Evolutionary conservation across 2,888 invertebrate species (phyloP).

Genomic region (Sceliomorpha sp.): DNA sequence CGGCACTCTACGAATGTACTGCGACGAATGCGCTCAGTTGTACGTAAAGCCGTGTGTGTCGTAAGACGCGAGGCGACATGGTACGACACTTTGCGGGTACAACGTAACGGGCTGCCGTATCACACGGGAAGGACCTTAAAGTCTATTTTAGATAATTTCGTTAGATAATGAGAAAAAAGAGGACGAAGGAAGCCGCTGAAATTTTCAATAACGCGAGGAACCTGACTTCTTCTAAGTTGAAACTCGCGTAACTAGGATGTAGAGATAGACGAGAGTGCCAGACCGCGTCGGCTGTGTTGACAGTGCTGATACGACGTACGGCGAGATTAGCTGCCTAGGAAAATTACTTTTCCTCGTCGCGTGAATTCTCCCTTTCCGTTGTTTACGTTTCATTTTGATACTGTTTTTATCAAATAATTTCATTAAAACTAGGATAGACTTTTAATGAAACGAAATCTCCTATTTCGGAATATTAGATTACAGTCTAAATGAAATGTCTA

Average conservation of each 20-base stretch:
- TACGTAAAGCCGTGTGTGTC: background rate
- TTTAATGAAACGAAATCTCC: too few relatives aligned
- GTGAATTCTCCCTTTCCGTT: constrained; percentile 12
- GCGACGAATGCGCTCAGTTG: constrained; percentile 6
- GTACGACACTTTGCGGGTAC: constrained; percentile 9
- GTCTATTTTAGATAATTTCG: constrained; percentile 33
- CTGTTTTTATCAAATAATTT: constrained; percentile 14
- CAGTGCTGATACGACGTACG: constrained; percentile 21
- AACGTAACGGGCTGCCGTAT: constrained; percentile 12
- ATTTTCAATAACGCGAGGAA: constrained; percentile 29
- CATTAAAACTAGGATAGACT: too few relatives aligned
- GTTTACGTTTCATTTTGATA: constrained; percentile 28
- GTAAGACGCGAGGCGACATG: constrained; percentile 21
- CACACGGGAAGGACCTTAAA: constrained; percentile 18
- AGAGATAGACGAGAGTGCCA: constrained; percentile 5
- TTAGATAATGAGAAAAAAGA: constrained; percentile 25
- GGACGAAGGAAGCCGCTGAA: constrained; percentile 14
- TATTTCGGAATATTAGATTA: too few relatives aligned
- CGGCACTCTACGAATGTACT: constrained; percentile 8
- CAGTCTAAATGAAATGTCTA: too few relatives aligned
- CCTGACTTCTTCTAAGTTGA: constrained; percentile 12
- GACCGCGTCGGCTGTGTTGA: constrained; percentile 16
- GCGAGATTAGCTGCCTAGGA: constrained; percentile 23
- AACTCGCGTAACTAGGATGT: constrained; percentile 20
- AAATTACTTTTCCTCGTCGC: constrained; percentile 31